These are phyloP conservation scores for Eulemur albifrons DNA, from an alignment of 2,797 vertebrate genomes.

Conservation along the genomic window DNA sequence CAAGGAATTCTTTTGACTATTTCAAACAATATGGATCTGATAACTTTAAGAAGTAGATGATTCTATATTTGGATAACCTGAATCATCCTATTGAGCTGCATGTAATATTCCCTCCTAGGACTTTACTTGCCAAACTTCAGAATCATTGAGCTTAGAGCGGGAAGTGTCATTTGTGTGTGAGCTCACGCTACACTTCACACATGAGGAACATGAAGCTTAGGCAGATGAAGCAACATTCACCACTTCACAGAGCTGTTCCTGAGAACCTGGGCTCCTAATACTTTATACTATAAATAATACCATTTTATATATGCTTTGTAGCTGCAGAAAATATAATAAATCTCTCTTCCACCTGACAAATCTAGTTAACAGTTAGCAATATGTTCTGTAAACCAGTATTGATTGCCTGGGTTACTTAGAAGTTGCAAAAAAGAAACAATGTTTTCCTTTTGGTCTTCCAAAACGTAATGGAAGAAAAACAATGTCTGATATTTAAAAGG, in stretches of 20 bases:
- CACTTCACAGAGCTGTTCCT: background rate
- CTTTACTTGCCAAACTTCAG: background rate
- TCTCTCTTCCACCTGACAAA: background rate
- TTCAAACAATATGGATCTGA: background rate
- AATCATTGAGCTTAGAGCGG: background rate
- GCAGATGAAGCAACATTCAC: background rate
- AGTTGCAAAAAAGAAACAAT: background rate
- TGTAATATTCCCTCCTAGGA: background rate
- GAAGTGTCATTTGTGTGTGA: background rate
- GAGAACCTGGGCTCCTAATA: background rate
- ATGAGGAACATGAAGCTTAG: background rate
- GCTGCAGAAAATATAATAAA: background rate
- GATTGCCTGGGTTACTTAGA: background rate
- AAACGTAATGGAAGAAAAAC: background rate
- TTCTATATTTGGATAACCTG: background rate
- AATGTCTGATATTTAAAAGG: conserved; percentile 9
- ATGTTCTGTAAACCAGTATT: background rate
- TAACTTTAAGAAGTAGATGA: background rate
- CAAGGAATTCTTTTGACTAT: background rate
- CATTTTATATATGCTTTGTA: background rate
- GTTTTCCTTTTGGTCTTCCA: background rate
- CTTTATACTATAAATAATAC: background rate
- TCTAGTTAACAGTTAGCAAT: background rate
- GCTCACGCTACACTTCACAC: background rate
- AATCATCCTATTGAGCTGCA: background rate